phyloP scores from a whole-genome alignment of 2,797 vertebrate species.

The Setipinna tenuifilis region DNA sequence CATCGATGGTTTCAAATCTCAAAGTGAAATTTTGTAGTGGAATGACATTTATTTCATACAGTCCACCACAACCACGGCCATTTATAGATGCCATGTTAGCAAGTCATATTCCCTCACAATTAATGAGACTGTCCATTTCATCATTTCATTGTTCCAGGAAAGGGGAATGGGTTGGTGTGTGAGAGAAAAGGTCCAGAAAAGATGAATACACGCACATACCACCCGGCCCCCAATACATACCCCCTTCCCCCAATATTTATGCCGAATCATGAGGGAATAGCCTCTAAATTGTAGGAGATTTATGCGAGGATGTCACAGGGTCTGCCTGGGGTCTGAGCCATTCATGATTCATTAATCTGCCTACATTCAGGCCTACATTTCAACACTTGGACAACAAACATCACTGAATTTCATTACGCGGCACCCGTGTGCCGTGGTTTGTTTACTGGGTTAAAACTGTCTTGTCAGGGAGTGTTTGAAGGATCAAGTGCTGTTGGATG shows the following conservation, averaged over 20 bases:
- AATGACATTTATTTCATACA: conserved; percentile 46
- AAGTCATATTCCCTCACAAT: conserved; percentile 63
- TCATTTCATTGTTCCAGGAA: neutral
- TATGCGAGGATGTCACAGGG: neutral
- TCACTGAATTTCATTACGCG: conserved; percentile 63
- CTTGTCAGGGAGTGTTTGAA: neutral
- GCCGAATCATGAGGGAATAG: neutral
- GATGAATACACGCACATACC: neutral
- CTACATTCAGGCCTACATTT: conserved; percentile 18
- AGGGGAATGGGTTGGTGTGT: neutral
- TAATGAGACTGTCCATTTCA: conserved; percentile 47
- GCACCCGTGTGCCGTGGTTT: conserved; percentile 58
- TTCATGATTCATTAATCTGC: conserved; percentile 23
- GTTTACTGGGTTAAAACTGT: neutral
- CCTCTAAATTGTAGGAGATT: neutral
- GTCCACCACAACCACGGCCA: conserved; percentile 40
- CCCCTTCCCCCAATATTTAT: neutral
- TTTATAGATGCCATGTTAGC: conserved; percentile 60
- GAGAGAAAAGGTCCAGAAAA: neutral
- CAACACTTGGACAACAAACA: conserved; percentile 51
- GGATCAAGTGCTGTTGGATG: neutral
- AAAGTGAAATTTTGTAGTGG: conserved; percentile 38
- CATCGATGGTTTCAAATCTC: conserved; percentile 29
- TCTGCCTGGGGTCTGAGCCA: neutral
- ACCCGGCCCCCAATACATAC: too few relatives aligned